These are phyloP conservation scores for Ashinkailepas kermadecensis DNA, from an alignment of 2,888 invertebrate genomes.

Conservation along the genomic window DNA sequence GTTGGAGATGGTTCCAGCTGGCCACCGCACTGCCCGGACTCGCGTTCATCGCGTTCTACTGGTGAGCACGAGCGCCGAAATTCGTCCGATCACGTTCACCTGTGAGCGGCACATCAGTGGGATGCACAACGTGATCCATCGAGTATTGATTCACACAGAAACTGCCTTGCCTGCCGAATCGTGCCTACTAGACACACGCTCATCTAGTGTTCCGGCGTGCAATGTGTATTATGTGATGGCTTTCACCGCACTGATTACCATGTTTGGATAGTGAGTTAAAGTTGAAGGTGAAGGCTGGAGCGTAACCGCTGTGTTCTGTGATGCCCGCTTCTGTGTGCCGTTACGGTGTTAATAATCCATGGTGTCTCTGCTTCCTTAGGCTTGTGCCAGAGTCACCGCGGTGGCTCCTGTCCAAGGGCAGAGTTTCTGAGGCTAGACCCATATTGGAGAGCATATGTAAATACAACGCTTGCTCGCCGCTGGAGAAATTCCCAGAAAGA, in stretches of 20 bases:
- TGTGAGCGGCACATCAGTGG: too few species aligned
- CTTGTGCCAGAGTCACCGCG: constrained; percentile 32
- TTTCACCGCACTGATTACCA: too few species aligned
- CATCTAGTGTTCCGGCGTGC: too few species aligned
- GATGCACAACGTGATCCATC: too few species aligned
- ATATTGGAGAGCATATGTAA: constrained; percentile 2
- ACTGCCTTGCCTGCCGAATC: too few species aligned
- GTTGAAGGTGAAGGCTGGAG: too few species aligned
- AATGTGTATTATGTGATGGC: too few species aligned
- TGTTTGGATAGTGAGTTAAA: too few species aligned
- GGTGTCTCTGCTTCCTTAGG: constrained; percentile 24
- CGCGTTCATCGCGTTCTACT: constrained; percentile 57
- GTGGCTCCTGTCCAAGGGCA: constrained; percentile 31
- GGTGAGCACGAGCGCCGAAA: constrained; percentile 38
- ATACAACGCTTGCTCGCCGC: neutral
- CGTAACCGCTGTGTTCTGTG: too few species aligned
- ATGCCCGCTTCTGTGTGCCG: neutral
- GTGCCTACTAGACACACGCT: too few species aligned
- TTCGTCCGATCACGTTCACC: too few species aligned
- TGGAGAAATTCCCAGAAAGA: neutral
- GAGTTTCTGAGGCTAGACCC: constrained; percentile 25
- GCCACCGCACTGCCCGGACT: constrained; percentile 65
- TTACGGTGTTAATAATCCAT: neutral
- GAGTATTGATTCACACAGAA: too few species aligned
- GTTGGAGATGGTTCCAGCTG: constrained; percentile 65